Evolutionary conservation across 2,888 invertebrate genomes (phyloP).

Genomic region (Dynastes maya): DNA sequence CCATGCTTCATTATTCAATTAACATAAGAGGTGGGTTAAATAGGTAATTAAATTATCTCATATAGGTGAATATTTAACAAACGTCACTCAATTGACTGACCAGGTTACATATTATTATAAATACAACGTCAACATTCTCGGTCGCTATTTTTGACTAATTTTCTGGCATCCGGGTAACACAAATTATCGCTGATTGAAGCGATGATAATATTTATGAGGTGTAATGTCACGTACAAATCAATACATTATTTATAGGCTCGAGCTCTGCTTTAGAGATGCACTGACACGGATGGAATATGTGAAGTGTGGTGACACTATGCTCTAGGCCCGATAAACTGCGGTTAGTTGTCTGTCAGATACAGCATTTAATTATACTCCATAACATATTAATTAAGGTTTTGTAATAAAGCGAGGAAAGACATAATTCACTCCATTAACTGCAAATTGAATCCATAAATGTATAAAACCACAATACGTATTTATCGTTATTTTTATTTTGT

Average conservation of each 20-base stretch:
- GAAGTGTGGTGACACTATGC: slow-evolving; percentile 12
- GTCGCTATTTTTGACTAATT: slow-evolving; percentile 29
- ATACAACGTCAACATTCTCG: slow-evolving; percentile 13
- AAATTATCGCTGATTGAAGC: slow-evolving; percentile 41
- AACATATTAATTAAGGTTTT: background rate
- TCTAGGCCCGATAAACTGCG: background rate
- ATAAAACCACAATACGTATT: too few species aligned
- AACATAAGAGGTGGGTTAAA: background rate
- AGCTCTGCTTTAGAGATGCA: slow-evolving; percentile 32
- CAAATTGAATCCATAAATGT: too few species aligned
- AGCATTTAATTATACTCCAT: slow-evolving; percentile 12
- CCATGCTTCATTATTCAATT: background rate
- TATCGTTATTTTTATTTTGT: too few species aligned
- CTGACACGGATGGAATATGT: slow-evolving; percentile 36
- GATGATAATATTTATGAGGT: slow-evolving; percentile 40
- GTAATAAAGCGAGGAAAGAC: background rate
- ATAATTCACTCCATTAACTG: background rate
- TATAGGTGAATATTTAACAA: background rate
- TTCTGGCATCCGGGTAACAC: slow-evolving; percentile 20
- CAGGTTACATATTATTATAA: slow-evolving; percentile 23
- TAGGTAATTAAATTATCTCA: slow-evolving; percentile 25
- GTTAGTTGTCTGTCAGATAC: slow-evolving; percentile 13
- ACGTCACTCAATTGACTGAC: slow-evolving; percentile 10
- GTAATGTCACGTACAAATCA: slow-evolving; percentile 37
- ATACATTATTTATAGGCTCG: slow-evolving; percentile 41